Conservation (phyloP, 23 tunicate genomes). For the Trididemnum clinides region DNA sequence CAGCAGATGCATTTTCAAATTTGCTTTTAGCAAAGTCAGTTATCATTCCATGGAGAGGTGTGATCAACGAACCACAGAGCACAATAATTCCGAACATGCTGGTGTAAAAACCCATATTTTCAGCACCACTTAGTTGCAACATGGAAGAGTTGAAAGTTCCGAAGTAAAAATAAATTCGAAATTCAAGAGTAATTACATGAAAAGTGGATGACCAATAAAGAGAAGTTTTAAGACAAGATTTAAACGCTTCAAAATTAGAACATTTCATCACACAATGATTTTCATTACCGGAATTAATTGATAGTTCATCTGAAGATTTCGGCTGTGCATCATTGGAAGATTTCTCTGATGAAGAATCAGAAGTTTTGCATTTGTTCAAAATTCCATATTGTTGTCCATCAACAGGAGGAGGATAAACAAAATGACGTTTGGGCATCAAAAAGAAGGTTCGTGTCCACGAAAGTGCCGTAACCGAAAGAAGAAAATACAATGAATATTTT, state of each 20-base stretch:
- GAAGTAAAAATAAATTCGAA: background rate
- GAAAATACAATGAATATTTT: constrained; percentile 9
- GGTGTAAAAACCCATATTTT: background rate
- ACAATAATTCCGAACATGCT: background rate
- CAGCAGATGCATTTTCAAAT: background rate
- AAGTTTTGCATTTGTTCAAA: background rate
- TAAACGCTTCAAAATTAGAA: background rate
- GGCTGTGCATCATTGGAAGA: no score
- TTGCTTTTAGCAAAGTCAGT: background rate
- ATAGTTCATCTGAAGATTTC: background rate
- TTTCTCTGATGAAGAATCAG: background rate
- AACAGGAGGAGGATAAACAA: background rate
- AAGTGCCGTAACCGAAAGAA: constrained; percentile 16
- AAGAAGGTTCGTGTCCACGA: constrained; percentile 62
- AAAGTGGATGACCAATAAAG: background rate
- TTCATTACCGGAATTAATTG: background rate
- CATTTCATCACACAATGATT: background rate
- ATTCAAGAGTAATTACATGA: background rate
- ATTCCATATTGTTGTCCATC: background rate
- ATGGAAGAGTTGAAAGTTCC: constrained; percentile 1
- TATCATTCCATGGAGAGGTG: background rate
- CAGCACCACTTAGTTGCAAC: background rate
- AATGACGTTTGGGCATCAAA: constrained; percentile 21
- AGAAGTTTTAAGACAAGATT: background rate
- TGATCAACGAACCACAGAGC: background rate